These are phyloP conservation scores for Diplodus sargus DNA, from an alignment of 2,797 vertebrate genomes.

Conservation along the genomic window DNA sequence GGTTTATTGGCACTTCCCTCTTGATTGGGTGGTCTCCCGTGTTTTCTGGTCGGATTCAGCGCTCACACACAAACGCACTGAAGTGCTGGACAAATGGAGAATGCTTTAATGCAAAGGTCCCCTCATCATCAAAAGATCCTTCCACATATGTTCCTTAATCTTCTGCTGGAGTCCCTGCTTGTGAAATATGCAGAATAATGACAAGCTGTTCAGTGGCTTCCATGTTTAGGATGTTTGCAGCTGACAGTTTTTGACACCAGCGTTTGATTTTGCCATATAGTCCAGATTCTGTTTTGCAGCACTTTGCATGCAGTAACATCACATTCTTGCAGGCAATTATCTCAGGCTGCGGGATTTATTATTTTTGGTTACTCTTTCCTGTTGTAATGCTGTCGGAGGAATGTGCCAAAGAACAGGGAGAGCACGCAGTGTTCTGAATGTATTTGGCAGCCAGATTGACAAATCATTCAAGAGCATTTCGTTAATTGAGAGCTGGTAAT, in stretches of 20 bases:
- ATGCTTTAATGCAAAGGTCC: slow-evolving; percentile 21
- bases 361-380: slow-evolving; percentile 40
- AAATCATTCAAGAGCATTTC: slow-evolving; percentile 23
- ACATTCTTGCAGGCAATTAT: slow-evolving; percentile 47
- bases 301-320: slow-evolving; percentile 39
- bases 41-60: slow-evolving; percentile 42
- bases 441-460: slow-evolving; percentile 34
- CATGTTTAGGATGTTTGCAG: slow-evolving; percentile 27
- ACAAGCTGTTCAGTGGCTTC: slow-evolving; percentile 35
- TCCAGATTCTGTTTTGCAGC: slow-evolving; percentile 16
- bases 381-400: slow-evolving; percentile 43
- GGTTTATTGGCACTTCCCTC: slow-evolving; percentile 66
- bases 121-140: slow-evolving; percentile 34
- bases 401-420: slow-evolving; percentile 33
- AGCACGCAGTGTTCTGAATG: slow-evolving; percentile 30
- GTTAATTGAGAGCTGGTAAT: slow-evolving; percentile 23
- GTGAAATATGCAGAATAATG: slow-evolving; percentile 37
- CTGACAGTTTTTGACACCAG: slow-evolving; percentile 10
- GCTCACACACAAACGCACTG: slow-evolving; percentile 14
- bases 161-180: slow-evolving; percentile 35
- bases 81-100: slow-evolving; percentile 34
- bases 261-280: slow-evolving; percentile 27
- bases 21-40: slow-evolving; percentile 70
- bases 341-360: slow-evolving; percentile 46
- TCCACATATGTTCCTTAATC: slow-evolving; percentile 33